Base-by-base conservation (phyloP, 2,797 vertebrate genomes). In the Gymnoscopelus microlampas region DNA sequence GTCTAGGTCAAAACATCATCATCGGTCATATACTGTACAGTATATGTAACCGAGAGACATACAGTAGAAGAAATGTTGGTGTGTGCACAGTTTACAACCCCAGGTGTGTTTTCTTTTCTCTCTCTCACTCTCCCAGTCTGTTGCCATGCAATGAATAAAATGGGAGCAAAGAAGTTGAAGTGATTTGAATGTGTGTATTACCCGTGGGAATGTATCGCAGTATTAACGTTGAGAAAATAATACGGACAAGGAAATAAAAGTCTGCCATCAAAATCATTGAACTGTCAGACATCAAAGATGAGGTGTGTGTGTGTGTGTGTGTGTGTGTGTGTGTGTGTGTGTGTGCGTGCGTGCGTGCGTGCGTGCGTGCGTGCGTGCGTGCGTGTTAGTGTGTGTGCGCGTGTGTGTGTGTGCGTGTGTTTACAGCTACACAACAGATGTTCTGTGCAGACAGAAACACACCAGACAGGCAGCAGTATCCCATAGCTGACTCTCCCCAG, bases 401-500 rank as follows among this genome's bases (percentile, higher is more conserved):
- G 49, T 13, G 49, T n/a, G 49, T n/a, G n/a, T 3, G 49, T 51
- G 49, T 6, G 49, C n/a, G 49, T 14, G 5, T 13, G 10, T 2
- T 3, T 50, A n/a, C 49, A 50, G 3, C 3, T 50, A n/a, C 14
- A 5, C 3, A 80, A 82, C 87, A 90, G 88, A 87, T 88, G 87
- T 77, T 89, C 63, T 68, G 71, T 74, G 71, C 73, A 49, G 56
- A n/a, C 6, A 51, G 47, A 58, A 82, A 83, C 78, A 80, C 84
- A 81, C 89, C 81, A 85, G 79, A 79, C 70, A 85, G 72, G 73
- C 68, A 82, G 79, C 73, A 77, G 70, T 81, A 79, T 80, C 77
- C 77, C 82, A 71, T 81, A 84, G 81, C 86, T 75, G 70, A 87
- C 74, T 83, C 84, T 88, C 81, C 70, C 73, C 76, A 81, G 86